These are phyloP conservation scores for Trichechus manatus DNA, from an alignment of 2,113 vertebrate genomes.

Conservation along the genomic window DNA sequence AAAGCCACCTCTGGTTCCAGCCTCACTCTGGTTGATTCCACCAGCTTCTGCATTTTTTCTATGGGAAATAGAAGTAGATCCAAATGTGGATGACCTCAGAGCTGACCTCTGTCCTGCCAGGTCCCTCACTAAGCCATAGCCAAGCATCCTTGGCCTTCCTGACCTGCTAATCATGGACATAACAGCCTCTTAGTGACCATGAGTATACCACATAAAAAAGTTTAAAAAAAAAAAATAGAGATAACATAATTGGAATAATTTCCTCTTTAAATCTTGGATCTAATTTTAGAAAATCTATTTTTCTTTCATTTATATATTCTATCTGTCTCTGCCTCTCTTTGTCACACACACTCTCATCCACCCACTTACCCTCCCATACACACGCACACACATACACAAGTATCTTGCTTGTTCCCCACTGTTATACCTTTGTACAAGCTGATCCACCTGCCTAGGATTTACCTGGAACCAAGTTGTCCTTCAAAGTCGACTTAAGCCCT, in stretches of 20 bases:
- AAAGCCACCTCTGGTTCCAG: not conserved
- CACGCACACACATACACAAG: not conserved
- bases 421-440: not conserved
- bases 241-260: not conserved
- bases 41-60: not conserved
- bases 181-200: not conserved
- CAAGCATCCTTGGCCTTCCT: not conserved
- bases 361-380: not conserved
- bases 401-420: not conserved
- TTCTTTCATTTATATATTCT: not conserved
- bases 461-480: not conserved
- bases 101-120: not conserved
- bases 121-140: not conserved
- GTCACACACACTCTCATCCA: not conserved
- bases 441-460: not conserved
- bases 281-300: conserved; percentile 41
- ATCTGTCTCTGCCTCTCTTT: not conserved
- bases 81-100: not conserved
- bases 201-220: not conserved
- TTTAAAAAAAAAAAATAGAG: conserved; percentile 28
- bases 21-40: not conserved
- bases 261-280: conserved; percentile 8
- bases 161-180: not conserved
- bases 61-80: not conserved
- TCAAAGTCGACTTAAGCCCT: not conserved